Evolutionary conservation across 2,113 vertebrate species (phyloP).

Genomic region (Rhipidura dahli): DNA sequence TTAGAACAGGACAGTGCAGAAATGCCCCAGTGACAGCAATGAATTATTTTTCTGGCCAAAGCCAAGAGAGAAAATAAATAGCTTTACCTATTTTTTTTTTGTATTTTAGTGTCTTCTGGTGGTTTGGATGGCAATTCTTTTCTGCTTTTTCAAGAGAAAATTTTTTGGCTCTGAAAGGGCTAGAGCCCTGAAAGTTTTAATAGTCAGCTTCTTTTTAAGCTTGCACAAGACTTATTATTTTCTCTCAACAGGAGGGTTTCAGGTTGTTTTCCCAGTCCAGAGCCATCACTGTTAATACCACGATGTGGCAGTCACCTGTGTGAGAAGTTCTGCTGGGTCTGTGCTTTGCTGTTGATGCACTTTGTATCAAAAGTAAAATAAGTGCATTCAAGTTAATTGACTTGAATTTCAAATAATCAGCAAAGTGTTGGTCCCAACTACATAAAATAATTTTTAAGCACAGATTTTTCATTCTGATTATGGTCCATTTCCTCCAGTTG

Average conservation of each 20-base stretch:
- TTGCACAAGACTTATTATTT: not conserved
- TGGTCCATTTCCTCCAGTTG: not conserved
- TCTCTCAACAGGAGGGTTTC: not conserved
- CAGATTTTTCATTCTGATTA: not conserved
- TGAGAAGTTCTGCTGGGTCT: not conserved
- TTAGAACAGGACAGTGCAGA: not conserved
- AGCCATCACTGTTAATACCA: not conserved
- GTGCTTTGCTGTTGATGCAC: not conserved
- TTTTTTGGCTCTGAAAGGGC: not conserved
- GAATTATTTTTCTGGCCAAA: not conserved
- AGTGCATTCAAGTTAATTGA: not conserved
- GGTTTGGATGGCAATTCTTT: not conserved
- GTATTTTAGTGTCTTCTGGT: not conserved
- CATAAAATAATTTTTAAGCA: not conserved
- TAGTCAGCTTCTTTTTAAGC: not conserved
- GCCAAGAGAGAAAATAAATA: not conserved
- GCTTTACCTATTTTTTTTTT: not conserved
- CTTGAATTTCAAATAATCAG: not conserved
- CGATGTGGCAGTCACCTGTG: not conserved
- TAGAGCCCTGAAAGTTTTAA: not conserved
- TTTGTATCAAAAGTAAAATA: not conserved
- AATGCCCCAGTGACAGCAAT: not conserved
- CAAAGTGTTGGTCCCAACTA: not conserved
- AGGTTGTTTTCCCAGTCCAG: not conserved
- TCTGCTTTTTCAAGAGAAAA: not conserved